Percentiles rank a stretch among this genome's conserved stretches.
phyloP scores from a whole-genome alignment of 2,797 vertebrate species.

The Notamacropus eugenii region DNA sequence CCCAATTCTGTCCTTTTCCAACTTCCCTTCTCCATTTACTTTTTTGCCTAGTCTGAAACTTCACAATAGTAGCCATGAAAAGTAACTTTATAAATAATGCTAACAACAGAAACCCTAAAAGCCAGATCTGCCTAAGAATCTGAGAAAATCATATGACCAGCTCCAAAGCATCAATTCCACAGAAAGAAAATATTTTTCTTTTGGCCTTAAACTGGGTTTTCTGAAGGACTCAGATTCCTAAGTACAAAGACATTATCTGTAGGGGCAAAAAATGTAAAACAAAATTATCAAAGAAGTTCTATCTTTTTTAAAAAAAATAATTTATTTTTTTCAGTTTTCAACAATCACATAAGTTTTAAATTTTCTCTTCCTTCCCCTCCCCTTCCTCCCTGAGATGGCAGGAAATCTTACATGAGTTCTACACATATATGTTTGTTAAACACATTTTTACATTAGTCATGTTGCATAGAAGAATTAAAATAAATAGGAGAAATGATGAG shows the following conservation, averaged over 20 bases:
- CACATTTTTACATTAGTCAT: no score
- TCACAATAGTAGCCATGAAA: background rate
- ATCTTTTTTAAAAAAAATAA: background rate
- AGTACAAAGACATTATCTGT: background rate
- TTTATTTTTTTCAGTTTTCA: no score
- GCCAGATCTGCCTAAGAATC: conserved; percentile 29
- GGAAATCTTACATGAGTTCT: no score
- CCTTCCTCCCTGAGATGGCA: no score
- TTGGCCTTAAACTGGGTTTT: background rate
- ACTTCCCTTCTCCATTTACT: background rate
- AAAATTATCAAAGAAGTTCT: background rate
- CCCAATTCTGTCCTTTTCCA: background rate
- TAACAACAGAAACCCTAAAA: background rate
- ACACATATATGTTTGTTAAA: no score
- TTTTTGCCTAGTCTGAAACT: background rate
- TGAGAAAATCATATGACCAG: background rate
- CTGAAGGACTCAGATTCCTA: background rate
- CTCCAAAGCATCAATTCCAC: background rate
- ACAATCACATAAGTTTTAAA: no score
- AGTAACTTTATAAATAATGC: background rate
- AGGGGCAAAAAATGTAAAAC: background rate
- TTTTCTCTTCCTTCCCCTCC: no score
- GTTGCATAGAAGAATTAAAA: no score
- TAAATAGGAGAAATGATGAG: no score
- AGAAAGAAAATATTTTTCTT: conserved; percentile 35